phyloP scores from a whole-genome alignment of 2,888 invertebrate species.

The Synergus japonicus region DNA sequence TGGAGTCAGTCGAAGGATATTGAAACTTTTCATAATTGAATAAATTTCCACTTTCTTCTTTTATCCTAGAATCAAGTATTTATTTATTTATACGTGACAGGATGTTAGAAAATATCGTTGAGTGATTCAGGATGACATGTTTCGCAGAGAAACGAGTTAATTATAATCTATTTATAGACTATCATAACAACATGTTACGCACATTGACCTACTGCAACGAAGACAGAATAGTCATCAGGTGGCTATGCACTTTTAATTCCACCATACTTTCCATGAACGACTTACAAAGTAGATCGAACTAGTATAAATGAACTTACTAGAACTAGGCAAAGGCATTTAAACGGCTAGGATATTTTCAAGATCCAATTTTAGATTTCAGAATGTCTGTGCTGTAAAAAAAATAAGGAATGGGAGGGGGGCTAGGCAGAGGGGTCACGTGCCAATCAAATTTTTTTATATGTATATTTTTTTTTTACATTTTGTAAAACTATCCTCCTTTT shows the following conservation, averaged over 20 bases:
- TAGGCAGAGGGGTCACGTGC: too few species aligned
- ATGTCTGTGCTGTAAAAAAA: background rate
- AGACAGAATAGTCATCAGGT: background rate
- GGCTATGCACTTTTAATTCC: conserved; percentile 21
- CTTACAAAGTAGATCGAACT: conserved; percentile 7
- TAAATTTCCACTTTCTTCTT: conserved; percentile 1
- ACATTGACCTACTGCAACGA: conserved; percentile 29
- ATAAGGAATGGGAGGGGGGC: too few species aligned
- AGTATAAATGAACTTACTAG: background rate
- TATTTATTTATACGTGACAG: background rate
- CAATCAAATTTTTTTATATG: too few species aligned
- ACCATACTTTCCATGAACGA: conserved; percentile 14
- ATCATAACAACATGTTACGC: conserved; percentile 29
- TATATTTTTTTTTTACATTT: too few species aligned
- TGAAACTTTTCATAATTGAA: background rate
- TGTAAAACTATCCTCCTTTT: too few species aligned
- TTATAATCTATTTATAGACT: conserved; percentile 28
- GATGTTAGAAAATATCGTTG: conserved; percentile 7
- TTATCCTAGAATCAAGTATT: background rate
- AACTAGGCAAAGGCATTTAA: conserved; percentile 17
- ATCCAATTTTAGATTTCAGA: background rate
- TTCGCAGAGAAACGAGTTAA: conserved; percentile 22
- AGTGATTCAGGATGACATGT: conserved; percentile 20
- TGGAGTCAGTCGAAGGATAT: background rate
- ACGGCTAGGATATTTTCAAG: background rate